Conservation (phyloP, 2,888 invertebrate species). For the Epinotia nisella region DNA sequence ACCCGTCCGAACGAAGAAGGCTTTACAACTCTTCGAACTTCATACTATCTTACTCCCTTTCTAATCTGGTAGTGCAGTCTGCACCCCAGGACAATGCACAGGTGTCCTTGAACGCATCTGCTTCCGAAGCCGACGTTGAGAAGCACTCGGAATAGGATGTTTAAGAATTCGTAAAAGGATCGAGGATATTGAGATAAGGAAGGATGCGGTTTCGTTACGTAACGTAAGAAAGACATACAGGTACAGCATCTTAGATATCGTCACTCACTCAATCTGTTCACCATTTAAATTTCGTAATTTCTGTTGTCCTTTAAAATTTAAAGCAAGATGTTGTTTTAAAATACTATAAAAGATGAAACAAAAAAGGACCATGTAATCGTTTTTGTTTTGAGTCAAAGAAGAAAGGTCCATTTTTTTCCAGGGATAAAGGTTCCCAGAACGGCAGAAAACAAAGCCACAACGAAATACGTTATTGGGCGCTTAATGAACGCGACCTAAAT, state of each 20-base stretch:
- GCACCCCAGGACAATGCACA: constrained; percentile 64
- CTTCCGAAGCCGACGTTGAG: constrained; percentile 70
- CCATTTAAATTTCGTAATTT: too few species aligned
- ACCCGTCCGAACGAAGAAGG: background rate
- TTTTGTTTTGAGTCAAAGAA: background rate
- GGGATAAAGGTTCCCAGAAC: constrained; percentile 2
- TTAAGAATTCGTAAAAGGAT: constrained; percentile 48
- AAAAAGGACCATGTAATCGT: background rate
- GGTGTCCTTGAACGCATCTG: constrained; percentile 67
- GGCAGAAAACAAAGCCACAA: constrained; percentile 11
- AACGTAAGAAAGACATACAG: constrained; percentile 2
- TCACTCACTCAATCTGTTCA: background rate
- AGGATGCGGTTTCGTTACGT: constrained; percentile 62
- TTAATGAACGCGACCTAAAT: constrained; percentile 32
- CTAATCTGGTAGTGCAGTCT: constrained; percentile 15
- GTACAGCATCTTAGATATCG: background rate
- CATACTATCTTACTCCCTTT: constrained; percentile 1
- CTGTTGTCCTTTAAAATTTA: too few species aligned
- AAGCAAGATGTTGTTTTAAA: too few species aligned
- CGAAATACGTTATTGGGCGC: constrained; percentile 12
- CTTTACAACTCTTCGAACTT: background rate
- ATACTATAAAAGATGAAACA: too few species aligned
- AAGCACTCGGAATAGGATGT: constrained; percentile 46
- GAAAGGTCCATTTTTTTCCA: background rate
- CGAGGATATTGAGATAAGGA: constrained; percentile 52